These are phyloP conservation scores for Muraenolepis orangiensis DNA, from an alignment of 2,797 vertebrate genomes.

Conservation along the genomic window DNA sequence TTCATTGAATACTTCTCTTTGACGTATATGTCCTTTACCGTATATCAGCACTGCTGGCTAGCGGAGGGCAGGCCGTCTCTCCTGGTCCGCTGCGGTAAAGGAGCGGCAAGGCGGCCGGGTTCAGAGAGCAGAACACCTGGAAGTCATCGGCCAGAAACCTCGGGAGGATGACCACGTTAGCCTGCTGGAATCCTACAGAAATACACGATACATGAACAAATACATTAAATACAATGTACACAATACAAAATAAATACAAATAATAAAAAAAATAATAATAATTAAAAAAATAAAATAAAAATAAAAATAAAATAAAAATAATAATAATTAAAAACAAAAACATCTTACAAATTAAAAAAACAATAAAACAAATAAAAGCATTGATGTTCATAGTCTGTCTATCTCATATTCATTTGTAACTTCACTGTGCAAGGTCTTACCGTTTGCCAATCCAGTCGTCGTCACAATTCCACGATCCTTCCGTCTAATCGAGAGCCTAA, in stretches of 20 bases:
- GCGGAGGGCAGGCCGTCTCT: constrained; percentile 68
- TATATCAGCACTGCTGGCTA: constrained; percentile 67
- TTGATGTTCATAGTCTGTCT: too few species aligned
- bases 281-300: too few species aligned
- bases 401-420: background rate
- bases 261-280: too few species aligned
- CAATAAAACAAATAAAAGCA: background rate
- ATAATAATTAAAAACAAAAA: too few species aligned
- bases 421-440: background rate
- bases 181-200: constrained; percentile 73
- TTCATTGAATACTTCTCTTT: too few species aligned
- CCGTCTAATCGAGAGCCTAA: too few species aligned
- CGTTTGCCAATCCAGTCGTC: too few species aligned
- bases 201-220: constrained; percentile 10
- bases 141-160: constrained; percentile 79
- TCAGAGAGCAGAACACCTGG: constrained; percentile 80
- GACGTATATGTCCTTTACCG: constrained; percentile 66
- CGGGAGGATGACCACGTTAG: constrained; percentile 78
- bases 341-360: too few species aligned
- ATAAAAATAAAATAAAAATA: too few species aligned
- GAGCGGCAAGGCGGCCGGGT: constrained; percentile 77
- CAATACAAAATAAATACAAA: background rate
- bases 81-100: constrained; percentile 76
- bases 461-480: too few species aligned
- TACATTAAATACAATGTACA: background rate